These are phyloP conservation scores for Papilio dardanus DNA, from an alignment of 1,140 invertebrate genomes.

Conservation along the genomic window DNA sequence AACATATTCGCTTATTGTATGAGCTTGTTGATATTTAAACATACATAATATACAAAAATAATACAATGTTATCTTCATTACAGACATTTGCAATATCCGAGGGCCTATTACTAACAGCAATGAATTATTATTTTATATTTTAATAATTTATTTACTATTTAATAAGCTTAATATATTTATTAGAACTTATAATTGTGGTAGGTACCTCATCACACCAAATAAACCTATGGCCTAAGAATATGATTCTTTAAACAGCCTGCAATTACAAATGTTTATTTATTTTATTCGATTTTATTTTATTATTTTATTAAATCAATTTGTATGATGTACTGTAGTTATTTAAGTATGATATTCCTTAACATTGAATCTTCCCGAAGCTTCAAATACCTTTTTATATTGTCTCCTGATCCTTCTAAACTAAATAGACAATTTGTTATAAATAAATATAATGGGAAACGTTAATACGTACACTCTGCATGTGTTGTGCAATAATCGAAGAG, in stretches of 20 bases:
- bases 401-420: conserved; percentile 3
- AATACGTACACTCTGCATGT: conserved; percentile 71
- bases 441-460: conserved; percentile 50
- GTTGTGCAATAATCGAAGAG: conserved; percentile 77
- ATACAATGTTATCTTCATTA: background rate
- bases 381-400: conserved; percentile 21
- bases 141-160: conserved; percentile 22
- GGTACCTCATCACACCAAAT: conserved; percentile 28
- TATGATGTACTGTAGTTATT: background rate
- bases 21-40: conserved; percentile 7
- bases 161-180: conserved; percentile 12
- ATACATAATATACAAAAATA: conserved; percentile 1
- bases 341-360: conserved; percentile 2
- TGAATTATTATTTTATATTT: conserved; percentile 25
- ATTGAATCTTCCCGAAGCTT: conserved; percentile 6
- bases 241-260: conserved; percentile 17
- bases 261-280: too few relatives aligned
- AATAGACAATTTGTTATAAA: conserved; percentile 37
- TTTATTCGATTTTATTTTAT: background rate
- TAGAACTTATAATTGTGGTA: background rate
- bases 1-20: conserved; percentile 11
- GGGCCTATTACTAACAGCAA: conserved; percentile 15
- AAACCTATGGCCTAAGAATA: conserved; percentile 14
- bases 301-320: background rate
- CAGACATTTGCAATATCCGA: background rate